phyloP scores from a whole-genome alignment of 2,888 invertebrate species.

The Temnothorax unifasciatus region DNA sequence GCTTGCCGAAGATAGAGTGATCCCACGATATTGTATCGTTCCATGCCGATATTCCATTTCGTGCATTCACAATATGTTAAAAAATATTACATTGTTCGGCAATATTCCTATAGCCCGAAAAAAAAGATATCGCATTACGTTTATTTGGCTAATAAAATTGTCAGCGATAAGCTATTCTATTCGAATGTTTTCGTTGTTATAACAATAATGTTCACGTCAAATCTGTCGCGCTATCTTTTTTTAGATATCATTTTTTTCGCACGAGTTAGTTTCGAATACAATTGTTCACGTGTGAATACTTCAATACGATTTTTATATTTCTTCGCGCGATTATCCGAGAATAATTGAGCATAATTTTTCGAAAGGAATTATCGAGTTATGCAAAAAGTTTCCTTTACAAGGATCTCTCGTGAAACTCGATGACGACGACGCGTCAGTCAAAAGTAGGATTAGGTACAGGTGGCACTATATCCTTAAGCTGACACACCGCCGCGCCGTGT shows the following conservation, averaged over 20 bases:
- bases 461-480: conserved; percentile 34
- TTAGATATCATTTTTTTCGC: not conserved
- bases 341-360: not conserved
- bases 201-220: not conserved
- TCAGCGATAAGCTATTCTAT: conserved; percentile 1
- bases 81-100: conserved; percentile 48
- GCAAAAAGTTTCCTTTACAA: not conserved
- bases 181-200: not conserved
- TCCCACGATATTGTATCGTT: conserved; percentile 60
- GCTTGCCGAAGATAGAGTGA: conserved; percentile 57
- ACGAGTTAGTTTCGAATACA: not conserved
- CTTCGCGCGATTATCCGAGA: not conserved
- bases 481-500: not conserved
- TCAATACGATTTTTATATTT: not conserved
- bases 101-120: conserved; percentile 33
- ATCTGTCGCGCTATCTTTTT: not conserved
- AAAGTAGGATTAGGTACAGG: conserved; percentile 49
- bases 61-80: conserved; percentile 44
- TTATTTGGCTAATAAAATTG: conserved; percentile 38
- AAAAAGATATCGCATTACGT: conserved; percentile 30
- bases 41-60: conserved; percentile 62
- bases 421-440: conserved; percentile 40
- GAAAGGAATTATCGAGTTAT: not conserved
- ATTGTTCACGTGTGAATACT: not conserved
- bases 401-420: conserved; percentile 11